Base-by-base conservation (phyloP, 2,113 vertebrate genomes). In the Hassar affinis region DNA sequence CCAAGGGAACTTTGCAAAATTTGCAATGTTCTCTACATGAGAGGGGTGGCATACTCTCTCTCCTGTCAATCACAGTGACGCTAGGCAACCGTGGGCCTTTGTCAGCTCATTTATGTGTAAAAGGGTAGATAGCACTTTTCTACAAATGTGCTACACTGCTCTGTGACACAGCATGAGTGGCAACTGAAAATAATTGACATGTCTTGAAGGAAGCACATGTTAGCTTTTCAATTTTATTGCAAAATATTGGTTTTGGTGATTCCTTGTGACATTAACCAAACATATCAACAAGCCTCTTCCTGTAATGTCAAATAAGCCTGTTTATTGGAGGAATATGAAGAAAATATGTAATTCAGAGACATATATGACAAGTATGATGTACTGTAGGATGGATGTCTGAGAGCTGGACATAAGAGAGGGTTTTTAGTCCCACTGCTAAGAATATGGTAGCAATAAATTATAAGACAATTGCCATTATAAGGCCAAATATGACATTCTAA, bases 381-480 rank as follows among this genome's bases (percentile, higher is more conserved):
- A 14, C n/a, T n/a, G 42, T 15, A 51, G 6, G 47, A 35, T 38
- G 25, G 57, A 76, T 76, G 61, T 49, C 45, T 76, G 22, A 52
- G 57, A 47, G 20, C n/a, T 27, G 30, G 71, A 27, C 3, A 38
- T 74, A 45, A 49, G 27, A 59, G 51, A 20, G 61, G 61, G 66
- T 71, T 61, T 54, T 69, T 79, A 84, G 76, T 84, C 62, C 42
- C 8, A 17, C 51, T 64, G 66, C 59, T 51, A 38, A 45, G 51
- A 61, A 42, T 64, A 57, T 79, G 42, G 38, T 42, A 56, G 17
- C 68, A 79, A 79, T 85, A 85, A 75, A 51, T 54, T 80, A 64
- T 14, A 80, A 72, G 83, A 84, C 42, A 77, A 66, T 77, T 77
- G 75, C 56, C 74, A 42, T 49, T 52, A 52, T 54, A 76, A 76